Percentiles rank a stretch among this genome's conserved stretches.
Evolutionary conservation across 2,113 vertebrate species (phyloP).

Genomic region (Laticauda laticaudata): DNA sequence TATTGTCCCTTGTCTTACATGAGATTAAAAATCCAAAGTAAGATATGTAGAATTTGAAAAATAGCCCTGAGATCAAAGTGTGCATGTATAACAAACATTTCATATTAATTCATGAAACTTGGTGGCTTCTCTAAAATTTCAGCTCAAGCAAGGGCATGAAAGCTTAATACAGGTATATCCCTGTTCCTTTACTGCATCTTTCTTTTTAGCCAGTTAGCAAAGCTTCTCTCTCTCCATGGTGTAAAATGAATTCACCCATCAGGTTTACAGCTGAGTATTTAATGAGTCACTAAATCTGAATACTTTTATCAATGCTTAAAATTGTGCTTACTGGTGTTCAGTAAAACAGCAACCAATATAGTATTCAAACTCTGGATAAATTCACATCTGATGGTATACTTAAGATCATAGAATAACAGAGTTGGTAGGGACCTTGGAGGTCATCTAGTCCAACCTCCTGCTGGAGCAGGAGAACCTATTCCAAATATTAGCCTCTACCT

Average conservation of each 20-base stretch:
- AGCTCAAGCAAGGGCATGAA: neutral
- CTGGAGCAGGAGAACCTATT: too few relatives aligned
- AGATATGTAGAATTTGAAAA: neutral
- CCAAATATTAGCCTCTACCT: too few relatives aligned
- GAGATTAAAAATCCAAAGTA: neutral
- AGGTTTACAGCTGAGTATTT: neutral
- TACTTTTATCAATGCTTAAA: neutral
- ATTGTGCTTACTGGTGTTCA: neutral
- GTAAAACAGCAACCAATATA: neutral
- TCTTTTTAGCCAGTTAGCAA: neutral
- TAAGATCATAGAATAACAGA: too few relatives aligned
- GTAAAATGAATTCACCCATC: neutral
- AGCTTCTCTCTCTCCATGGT: neutral
- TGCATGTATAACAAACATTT: neutral
- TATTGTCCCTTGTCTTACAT: neutral
- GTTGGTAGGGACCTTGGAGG: too few relatives aligned
- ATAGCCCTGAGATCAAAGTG: neutral
- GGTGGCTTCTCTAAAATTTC: neutral
- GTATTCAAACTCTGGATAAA: neutral
- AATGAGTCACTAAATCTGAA: conserved; percentile 6
- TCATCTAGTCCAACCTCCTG: too few relatives aligned
- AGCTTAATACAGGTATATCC: neutral
- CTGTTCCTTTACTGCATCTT: neutral
- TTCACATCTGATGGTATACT: neutral
- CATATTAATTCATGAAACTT: neutral